Conservation (phyloP, 2,888 invertebrate species). For the Synanthedon myopaeformis region DNA sequence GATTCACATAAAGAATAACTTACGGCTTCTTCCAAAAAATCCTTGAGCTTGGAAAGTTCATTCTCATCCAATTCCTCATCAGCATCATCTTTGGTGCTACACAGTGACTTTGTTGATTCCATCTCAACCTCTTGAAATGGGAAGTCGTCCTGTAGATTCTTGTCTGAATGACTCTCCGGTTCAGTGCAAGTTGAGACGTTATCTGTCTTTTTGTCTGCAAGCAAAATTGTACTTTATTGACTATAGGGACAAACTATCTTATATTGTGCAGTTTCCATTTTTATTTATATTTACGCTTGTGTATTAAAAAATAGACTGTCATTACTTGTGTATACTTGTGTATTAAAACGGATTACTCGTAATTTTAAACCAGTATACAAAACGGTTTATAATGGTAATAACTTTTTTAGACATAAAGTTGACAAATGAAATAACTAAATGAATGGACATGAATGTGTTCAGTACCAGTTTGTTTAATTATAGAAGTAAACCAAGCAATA, state of each 20-base stretch:
- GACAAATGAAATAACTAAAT: too few relatives aligned
- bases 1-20: conserved; percentile 9
- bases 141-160: conserved; percentile 22
- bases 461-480: too few relatives aligned
- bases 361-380: too few relatives aligned
- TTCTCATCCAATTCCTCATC: conserved; percentile 53
- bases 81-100: conserved; percentile 34
- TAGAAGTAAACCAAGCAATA: too few relatives aligned
- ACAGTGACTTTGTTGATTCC: conserved; percentile 31
- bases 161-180: conserved; percentile 21
- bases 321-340: too few relatives aligned
- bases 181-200: conserved; percentile 36
- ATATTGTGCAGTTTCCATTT: too few relatives aligned
- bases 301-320: conserved; percentile 7
- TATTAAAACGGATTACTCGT: too few relatives aligned
- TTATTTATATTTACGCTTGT: not conserved
- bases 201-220: conserved; percentile 47
- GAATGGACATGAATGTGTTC: too few relatives aligned
- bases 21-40: conserved; percentile 55
- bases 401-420: too few relatives aligned
- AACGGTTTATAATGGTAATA: too few relatives aligned
- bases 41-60: conserved; percentile 48
- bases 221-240: not conserved
- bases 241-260: not conserved
- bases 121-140: conserved; percentile 26